Base-by-base conservation (phyloP, 2,797 vertebrate genomes). In the Neosilurus hyrtlii region DNA sequence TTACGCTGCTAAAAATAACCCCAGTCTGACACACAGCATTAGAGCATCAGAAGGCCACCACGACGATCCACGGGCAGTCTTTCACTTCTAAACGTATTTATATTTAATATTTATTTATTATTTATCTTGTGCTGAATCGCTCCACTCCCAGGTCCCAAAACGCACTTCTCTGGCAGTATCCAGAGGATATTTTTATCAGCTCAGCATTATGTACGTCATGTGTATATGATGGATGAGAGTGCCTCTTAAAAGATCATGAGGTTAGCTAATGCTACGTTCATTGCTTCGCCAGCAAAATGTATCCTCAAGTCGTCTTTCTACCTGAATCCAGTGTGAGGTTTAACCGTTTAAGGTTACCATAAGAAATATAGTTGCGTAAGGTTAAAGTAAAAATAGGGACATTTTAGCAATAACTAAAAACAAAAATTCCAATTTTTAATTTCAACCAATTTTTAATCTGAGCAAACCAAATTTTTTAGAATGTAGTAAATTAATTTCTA, bases 71-170 rank as follows among this genome's bases (percentile, higher is more conserved):
- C 43, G 20, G n/a, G 26, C 22, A 62, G 35, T 57, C 72, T 76
- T 56, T 77, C 49, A 16, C 70, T 43, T 68, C 57, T n/a, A 65
- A 57, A 15, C 11, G 4, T 71, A 85, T 85, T 65, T 72, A 85
- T 85, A 78, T 78, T 85, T 82, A 6, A 82, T 72, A 67, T 51
- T 72, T 51, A 82, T 72, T 72, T 65, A 82, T 82, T 82, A 85
- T 85, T 82, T 66, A 82, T 78, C 22, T 49, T 2, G 37, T 30
- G 16, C 74, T 52, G 63, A 63, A 61, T 37, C 20, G 35, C 57
- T 80, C 52, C 74, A 57, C 78, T 68, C 56, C 74, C 71, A 68
- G 70, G 71, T 61, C 71, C 52, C 82, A 2, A 65, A 68, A 76
- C 24, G 11, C 71, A 76, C 56, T 66, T 51, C 20, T 63, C 37